Evolutionary conservation across 1,140 invertebrate genomes (phyloP).

Genomic region (Eriosoma lanigerum): DNA sequence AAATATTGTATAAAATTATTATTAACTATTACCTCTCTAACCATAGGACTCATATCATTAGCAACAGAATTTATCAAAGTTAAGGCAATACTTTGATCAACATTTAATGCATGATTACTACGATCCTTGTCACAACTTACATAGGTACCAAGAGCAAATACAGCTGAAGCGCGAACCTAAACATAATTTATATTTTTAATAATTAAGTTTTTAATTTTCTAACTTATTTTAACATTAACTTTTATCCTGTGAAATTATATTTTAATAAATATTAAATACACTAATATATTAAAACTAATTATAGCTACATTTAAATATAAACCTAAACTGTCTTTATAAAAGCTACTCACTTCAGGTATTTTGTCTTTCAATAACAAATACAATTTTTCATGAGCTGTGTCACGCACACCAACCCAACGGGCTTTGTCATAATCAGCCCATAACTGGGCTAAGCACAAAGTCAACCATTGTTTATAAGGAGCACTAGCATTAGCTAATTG

Average conservation of each 20-base stretch:
- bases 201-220: too few relatives aligned
- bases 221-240: too few relatives aligned
- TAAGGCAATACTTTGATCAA: constrained; percentile 88
- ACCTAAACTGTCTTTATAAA: background rate
- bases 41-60: constrained; percentile 83
- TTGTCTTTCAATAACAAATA: constrained; percentile 76
- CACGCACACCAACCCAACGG: constrained; percentile 93
- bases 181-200: background rate
- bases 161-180: constrained; percentile 78
- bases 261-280: too few relatives aligned
- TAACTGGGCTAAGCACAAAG: constrained; percentile 87
- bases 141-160: constrained; percentile 92
- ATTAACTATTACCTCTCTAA: constrained; percentile 71
- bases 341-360: constrained; percentile 74
- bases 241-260: too few relatives aligned
- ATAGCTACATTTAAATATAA: background rate
- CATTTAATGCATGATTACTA: constrained; percentile 88
- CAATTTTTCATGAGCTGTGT: constrained; percentile 93
- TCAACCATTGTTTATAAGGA: constrained; percentile 85
- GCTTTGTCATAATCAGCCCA: constrained; percentile 94
- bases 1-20: background rate
- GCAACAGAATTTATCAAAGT: constrained; percentile 75
- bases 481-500: constrained; percentile 69
- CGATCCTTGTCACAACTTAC: constrained; percentile 78
- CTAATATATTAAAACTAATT: background rate